Evolutionary conservation across 2,888 invertebrate species (phyloP), one percentile per base, ranked within the genome.

Genomic region (Hyposoter dolosus): DNA sequence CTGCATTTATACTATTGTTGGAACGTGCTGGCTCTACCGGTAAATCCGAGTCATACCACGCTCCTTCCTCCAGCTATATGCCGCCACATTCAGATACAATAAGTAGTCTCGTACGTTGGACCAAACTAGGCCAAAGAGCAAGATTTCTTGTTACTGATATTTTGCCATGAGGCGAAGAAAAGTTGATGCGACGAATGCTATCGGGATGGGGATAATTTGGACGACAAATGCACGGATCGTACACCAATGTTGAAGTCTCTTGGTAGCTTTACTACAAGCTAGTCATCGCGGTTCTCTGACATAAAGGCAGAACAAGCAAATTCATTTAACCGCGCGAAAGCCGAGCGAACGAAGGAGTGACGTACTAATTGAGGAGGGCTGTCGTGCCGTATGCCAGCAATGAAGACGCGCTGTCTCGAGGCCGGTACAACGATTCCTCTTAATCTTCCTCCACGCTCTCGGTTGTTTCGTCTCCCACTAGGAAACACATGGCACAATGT

Each of bases 361-460:
- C 83, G 83, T 83, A 45, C 72, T 83, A 83, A 83, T 83, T 83
- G 78, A 83, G 83, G 72, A 78, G 66, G 74, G 72, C 43, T 83
- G 78, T 83, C 66, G 78, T 74, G 72, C 83, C n/a, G 72, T 66
- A 68, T 83, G 78, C 78, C 72, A 83, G 78, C 72, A 78, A 83
- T 83, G 83, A 83, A 83, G 83, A 78, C 53, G 72, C 56, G 77
- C 83, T 78, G 78, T 78, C 78, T 83, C 78, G 78, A 45, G 65
- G 78, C 66, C 72, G 66, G 72, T 83, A 56, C 35, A 83, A 83
- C 83, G 78, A 83, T 78, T 78, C 83, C 78, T 78, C 83, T 83
- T 78, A 83, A 78, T 83, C 74, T 78, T 47, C 56, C 66, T 66
- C 40, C 6, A 72, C 56, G 66, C 78, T 60, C 45, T 60, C 45